Evolutionary conservation across 2,797 vertebrate genomes (phyloP), one percentile per base, ranked within the genome.

Genomic region (Cyprinodon diabolis): DNA sequence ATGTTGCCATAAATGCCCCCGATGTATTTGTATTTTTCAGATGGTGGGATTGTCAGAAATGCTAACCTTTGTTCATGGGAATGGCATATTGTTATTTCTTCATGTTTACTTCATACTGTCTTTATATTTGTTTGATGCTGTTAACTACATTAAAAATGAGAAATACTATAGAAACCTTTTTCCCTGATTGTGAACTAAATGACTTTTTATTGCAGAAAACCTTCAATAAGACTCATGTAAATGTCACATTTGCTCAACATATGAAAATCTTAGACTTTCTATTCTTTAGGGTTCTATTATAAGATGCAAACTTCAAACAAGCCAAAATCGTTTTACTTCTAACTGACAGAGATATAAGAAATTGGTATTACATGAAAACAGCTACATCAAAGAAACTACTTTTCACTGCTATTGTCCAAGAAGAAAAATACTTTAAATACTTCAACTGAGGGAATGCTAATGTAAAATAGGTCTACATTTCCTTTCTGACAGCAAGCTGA

Each of bases 401-500:
- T 74, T 62, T 40, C 55, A 69, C 17, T 12, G 21, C 66, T 62
- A n/a, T 37, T 69, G 14, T 48, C 30, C 19, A 66, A 52, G 74
- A 17, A 45, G 62, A 79, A 65, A 79, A 48, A 1, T 65, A 10
- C n/a, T 19, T 21, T 62, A 66, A 66, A 30, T 52, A 71, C 35
- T 52, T 70, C 13, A 62, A 68, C 60, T 40, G 54, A 48, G 12
- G 62, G 40, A 21, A 65, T 57, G 58, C 66, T 76, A 4, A 65
- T 65, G 54, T 71, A 79, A 82, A 78, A 71, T 37, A 21, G 45
- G 83, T 67, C 68, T 25, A 66, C 47, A 56, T 55, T 84, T 86
- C 78, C 30, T 79, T 79, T 86, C 73, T 78, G 56, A 87, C 79
- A 76, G 67, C 68, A 37, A 23, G 68, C 48, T 70, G 84, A 81